phyloP scores from a whole-genome alignment of 2,888 invertebrate genomes.

The Orthosia gothica region DNA sequence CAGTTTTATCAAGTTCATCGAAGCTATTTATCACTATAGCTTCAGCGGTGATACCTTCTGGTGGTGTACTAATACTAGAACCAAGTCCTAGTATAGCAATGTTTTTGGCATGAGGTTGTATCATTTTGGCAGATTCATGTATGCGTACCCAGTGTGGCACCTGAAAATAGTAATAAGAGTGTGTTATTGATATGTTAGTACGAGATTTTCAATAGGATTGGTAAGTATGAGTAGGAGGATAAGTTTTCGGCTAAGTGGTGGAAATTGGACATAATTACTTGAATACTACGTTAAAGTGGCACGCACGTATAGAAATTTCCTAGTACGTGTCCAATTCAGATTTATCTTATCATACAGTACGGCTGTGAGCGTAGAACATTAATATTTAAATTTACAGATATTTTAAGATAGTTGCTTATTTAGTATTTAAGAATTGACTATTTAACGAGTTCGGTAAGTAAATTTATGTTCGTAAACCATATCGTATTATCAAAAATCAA shows the following conservation, averaged over 20 bases:
- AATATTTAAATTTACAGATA: neutral
- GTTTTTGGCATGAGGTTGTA: constrained; percentile 91
- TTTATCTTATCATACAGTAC: neutral
- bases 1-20: constrained; percentile 91
- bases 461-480: too few species aligned
- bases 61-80: constrained; percentile 93
- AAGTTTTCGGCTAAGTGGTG: neutral
- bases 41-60: constrained; percentile 93
- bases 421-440: neutral
- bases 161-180: constrained; percentile 68
- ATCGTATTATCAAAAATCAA: neutral
- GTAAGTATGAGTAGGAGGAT: neutral
- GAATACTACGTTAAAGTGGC: constrained; percentile 9
- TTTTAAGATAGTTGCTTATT: neutral
- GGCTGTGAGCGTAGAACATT: neutral
- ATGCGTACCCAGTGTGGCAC: constrained; percentile 91
- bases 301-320: constrained; percentile 43
- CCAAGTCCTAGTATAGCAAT: constrained; percentile 94
- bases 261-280: constrained; percentile 11
- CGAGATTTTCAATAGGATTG: neutral
- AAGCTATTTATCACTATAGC: constrained; percentile 94
- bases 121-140: constrained; percentile 92
- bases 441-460: neutral
- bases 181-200: neutral
- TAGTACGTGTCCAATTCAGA: constrained; percentile 19